Evolutionary conservation across 2,797 vertebrate genomes (phyloP).

Genomic region (Pyrocephalus nanus): DNA sequence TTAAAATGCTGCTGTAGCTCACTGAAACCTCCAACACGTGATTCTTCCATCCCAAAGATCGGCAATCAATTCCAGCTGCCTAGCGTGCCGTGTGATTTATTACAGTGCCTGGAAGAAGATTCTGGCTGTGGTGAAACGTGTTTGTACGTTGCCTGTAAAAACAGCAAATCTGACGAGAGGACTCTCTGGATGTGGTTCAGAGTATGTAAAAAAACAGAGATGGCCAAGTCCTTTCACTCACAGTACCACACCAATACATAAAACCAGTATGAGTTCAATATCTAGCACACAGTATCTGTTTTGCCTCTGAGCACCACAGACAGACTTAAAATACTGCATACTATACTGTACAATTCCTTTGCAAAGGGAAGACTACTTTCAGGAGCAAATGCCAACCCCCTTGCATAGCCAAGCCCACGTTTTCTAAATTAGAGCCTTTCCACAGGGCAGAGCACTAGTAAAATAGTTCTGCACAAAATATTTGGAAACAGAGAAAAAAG

Average conservation of each 20-base stretch:
- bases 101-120: conserved; percentile 7
- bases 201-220: not conserved
- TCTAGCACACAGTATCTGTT: not conserved
- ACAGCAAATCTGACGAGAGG: conserved; percentile 26
- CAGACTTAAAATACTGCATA: not conserved
- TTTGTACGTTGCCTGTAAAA: not conserved
- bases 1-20: conserved; percentile 22
- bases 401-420: not conserved
- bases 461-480: not conserved
- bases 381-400: not conserved
- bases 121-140: conserved; percentile 37
- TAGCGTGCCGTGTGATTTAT: not conserved
- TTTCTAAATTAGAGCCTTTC: conserved; percentile 27
- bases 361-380: not conserved
- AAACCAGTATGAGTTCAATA: not conserved
- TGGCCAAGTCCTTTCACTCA: not conserved
- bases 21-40: conserved; percentile 10
- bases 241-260: not conserved
- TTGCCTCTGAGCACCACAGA: not conserved
- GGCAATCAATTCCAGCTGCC: conserved; percentile 52
- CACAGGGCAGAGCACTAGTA: not conserved
- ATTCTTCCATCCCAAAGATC: conserved; percentile 4
- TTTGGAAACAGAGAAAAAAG: not conserved
- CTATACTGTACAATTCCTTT: not conserved
- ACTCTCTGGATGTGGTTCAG: not conserved